Conservation (phyloP, 2,888 invertebrate species). For the Leucoptera coffeella region DNA sequence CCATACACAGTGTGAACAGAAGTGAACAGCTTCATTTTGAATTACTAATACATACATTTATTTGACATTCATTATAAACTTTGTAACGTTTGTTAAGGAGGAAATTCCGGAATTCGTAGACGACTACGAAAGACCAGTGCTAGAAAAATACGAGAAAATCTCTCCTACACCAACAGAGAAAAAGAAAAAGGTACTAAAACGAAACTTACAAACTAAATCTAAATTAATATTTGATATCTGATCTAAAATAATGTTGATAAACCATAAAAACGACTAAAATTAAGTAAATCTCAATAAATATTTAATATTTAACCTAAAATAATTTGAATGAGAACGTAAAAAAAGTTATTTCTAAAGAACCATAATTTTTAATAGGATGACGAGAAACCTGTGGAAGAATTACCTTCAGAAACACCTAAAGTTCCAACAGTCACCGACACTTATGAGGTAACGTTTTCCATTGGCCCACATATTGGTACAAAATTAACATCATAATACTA, state of each 20-base stretch:
- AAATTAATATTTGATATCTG: constrained; percentile 3
- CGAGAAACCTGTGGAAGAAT: constrained; percentile 18
- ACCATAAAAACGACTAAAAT: too few relatives aligned
- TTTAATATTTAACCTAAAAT: too few relatives aligned
- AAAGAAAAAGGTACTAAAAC: constrained; percentile 51
- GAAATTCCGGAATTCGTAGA: constrained; percentile 49
- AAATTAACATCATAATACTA: neutral
- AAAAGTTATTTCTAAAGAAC: too few relatives aligned
- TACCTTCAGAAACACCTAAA: constrained; percentile 25
- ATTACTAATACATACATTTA: too few relatives aligned
- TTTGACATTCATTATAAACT: too few relatives aligned
- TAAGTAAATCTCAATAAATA: too few relatives aligned
- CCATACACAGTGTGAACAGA: too few relatives aligned
- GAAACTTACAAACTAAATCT: constrained; percentile 9
- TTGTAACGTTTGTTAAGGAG: too few relatives aligned
- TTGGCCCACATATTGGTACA: too few relatives aligned
- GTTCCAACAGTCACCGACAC: constrained; percentile 38
- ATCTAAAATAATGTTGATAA: too few relatives aligned
- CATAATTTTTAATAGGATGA: constrained; percentile 17
- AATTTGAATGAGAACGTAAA: too few relatives aligned
- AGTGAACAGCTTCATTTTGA: too few relatives aligned
- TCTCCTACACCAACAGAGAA: constrained; percentile 42
- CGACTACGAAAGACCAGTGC: constrained; percentile 70
- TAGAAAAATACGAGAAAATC: constrained; percentile 64
- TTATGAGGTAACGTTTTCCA: constrained; percentile 23